A percentile compares a stretch with the other conserved stretches of the same genome.
phyloP scores from a whole-genome alignment of 2,113 vertebrate genomes.

The Guaruba guarouba region DNA sequence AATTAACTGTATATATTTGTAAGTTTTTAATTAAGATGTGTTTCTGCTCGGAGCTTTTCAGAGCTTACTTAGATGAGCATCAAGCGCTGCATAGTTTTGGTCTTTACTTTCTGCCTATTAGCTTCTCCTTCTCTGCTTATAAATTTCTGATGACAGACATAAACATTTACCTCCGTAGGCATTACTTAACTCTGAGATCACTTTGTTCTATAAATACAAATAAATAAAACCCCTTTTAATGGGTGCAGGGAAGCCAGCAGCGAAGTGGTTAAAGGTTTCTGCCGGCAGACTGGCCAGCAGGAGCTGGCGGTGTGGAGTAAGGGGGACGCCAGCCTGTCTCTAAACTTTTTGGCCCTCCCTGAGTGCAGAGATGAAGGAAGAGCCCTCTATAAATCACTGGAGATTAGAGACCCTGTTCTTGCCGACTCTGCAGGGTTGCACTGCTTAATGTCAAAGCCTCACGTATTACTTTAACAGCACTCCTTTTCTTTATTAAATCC shows the following conservation, averaged over 20 bases:
- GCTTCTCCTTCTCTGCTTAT: slow-evolving; percentile 62
- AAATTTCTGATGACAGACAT: slow-evolving; percentile 61
- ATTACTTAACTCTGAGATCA: slow-evolving; percentile 69
- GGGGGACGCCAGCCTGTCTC: slow-evolving; percentile 97
- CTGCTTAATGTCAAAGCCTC: slow-evolving; percentile 97
- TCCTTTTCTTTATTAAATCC: slow-evolving; percentile 91
- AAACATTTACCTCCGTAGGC: slow-evolving; percentile 66
- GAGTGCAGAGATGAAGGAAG: slow-evolving; percentile 89
- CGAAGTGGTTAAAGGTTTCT: slow-evolving; percentile 78
- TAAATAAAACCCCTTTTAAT: slow-evolving; percentile 63
- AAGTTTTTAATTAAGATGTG: slow-evolving; percentile 51
- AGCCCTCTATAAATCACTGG: slow-evolving; percentile 96
- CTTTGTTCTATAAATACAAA: slow-evolving; percentile 71
- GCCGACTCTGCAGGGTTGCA: slow-evolving; percentile 84
- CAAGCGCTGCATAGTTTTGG: slow-evolving; percentile 24
- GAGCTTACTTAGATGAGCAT: slow-evolving; percentile 55
- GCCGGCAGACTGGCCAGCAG: slow-evolving; percentile 76
- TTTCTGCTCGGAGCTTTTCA: slow-evolving; percentile 44
- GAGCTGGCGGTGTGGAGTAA: slow-evolving; percentile 81
- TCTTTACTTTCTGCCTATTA: slow-evolving; percentile 47
- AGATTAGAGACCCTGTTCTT: slow-evolving; percentile 97
- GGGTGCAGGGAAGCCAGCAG: slow-evolving; percentile 58
- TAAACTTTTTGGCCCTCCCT: slow-evolving; percentile 92
- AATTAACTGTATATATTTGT: slow-evolving; percentile 72
- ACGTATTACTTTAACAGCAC: slow-evolving; percentile 90